phyloP scores from a whole-genome alignment of 2,888 invertebrate species.

The Stegana nigrithorax region DNA sequence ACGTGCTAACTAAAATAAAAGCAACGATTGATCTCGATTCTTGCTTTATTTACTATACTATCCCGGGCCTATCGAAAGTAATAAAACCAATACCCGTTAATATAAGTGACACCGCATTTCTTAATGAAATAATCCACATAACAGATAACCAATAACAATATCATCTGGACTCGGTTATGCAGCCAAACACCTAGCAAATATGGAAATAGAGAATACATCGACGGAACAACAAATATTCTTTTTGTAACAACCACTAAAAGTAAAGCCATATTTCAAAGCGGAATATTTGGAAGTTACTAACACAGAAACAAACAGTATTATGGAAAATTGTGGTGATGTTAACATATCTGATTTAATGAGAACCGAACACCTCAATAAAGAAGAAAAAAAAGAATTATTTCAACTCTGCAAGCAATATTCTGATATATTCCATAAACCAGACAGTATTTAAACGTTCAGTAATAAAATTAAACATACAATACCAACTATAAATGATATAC shows the following conservation, averaged over 20 bases:
- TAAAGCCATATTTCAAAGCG: not conserved
- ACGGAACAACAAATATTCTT: not conserved
- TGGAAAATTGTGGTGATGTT: too few species aligned
- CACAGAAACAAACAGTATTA: too few species aligned
- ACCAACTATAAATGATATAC: not conserved
- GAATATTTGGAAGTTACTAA: too few species aligned
- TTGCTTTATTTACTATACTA: too few species aligned
- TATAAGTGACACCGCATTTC: not conserved
- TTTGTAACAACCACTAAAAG: not conserved
- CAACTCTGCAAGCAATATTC: not conserved
- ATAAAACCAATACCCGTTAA: not conserved
- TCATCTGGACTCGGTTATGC: not conserved
- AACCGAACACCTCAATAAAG: not conserved
- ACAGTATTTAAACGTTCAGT: not conserved
- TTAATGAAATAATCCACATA: not conserved
- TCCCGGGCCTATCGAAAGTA: not conserved
- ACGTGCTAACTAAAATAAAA: too few species aligned
- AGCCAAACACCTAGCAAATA: not conserved
- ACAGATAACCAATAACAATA: not conserved
- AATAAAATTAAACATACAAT: not conserved
- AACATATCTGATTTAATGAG: too few species aligned
- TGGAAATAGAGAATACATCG: not conserved
- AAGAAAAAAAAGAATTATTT: not conserved
- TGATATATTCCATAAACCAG: not conserved
- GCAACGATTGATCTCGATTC: too few species aligned